phyloP scores from a whole-genome alignment of 23 tunicate species.

The Styela clava region DNA sequence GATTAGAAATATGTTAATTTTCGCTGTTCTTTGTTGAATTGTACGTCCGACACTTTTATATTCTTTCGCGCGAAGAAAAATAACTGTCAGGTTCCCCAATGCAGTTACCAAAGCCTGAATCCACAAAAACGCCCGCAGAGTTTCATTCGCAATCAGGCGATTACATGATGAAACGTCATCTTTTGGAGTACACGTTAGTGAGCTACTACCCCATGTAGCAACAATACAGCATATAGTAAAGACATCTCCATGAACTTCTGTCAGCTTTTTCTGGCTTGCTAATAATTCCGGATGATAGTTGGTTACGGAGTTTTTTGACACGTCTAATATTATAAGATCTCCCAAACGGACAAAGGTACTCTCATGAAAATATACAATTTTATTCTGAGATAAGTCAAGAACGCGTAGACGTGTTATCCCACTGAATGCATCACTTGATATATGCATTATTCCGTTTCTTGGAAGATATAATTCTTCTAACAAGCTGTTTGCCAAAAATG shows the following conservation, averaged over 20 bases:
- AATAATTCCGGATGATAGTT: neutral
- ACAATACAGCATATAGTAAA: neutral
- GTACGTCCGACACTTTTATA: neutral
- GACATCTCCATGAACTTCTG: slow-evolving; percentile 1
- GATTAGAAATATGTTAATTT: slow-evolving; percentile 12
- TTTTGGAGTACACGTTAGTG: neutral
- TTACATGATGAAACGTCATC: slow-evolving; percentile 1
- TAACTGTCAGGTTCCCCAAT: neutral
- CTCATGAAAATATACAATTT: neutral
- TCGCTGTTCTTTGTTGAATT: slow-evolving; percentile 1
- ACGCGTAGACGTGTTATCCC: neutral
- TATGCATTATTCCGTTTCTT: neutral
- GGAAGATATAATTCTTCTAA: neutral
- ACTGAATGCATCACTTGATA: neutral
- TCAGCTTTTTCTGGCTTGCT: neutral
- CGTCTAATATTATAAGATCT: neutral
- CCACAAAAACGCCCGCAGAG: neutral
- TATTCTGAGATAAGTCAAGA: neutral
- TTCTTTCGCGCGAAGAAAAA: neutral
- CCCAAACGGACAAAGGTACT: neutral
- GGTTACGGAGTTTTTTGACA: neutral
- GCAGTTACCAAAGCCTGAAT: slow-evolving; percentile 9
- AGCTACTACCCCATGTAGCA: neutral
- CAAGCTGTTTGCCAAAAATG: neutral
- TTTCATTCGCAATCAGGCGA: neutral